Evolutionary conservation across 1,140 invertebrate genomes (phyloP), one percentile per base, ranked within the genome.

Genomic region (Drosophila novamexicana): DNA sequence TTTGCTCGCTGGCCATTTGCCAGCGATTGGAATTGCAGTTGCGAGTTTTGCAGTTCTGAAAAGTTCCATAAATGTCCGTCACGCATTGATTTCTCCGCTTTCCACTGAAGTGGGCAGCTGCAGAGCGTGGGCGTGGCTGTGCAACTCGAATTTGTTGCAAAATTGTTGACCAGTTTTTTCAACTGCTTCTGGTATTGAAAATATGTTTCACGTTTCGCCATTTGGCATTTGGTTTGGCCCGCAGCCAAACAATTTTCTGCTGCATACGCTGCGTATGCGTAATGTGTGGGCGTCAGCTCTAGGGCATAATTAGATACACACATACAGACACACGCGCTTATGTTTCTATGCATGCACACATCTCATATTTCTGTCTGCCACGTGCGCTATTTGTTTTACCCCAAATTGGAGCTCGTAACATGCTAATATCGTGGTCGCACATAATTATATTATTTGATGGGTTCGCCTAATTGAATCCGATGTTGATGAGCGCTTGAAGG

Each of bases 21-120:
- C 75, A 77, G 36, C 42, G 8, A 54, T 65, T 65, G 61, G 7
- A 47, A 49, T 45, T 70, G 45, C 39, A 56, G 44, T 63, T 69
- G 59, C 34, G 56, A 56, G 37, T 39, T 57, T 18, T 5, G 40
- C 1, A 42, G 12, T 56, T 47, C 12, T 42, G 32, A 66, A 77
- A 79, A 70, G 73, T 88, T 88, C 53, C 67, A 76, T 82, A 70
- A 88, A 72, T 76, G 82, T 88, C 64, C 67, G 81, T 64, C 64
- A 67, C 53, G 57, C 64, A 82, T 83, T 78, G 78, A 78, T 81
- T 78, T 81, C 71, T 40, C 64, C 58, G 18, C 22, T 5, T 29
- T 29, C 22, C 22, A 0, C 22, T n/a, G 29, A 49, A 14, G 32
- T 34, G 18, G 34, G 40, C 44, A 7, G 34, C 22, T 53, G 22